These are phyloP conservation scores for Cephus sareptanus DNA, from an alignment of 2,888 invertebrate species.

Conservation along the genomic window DNA sequence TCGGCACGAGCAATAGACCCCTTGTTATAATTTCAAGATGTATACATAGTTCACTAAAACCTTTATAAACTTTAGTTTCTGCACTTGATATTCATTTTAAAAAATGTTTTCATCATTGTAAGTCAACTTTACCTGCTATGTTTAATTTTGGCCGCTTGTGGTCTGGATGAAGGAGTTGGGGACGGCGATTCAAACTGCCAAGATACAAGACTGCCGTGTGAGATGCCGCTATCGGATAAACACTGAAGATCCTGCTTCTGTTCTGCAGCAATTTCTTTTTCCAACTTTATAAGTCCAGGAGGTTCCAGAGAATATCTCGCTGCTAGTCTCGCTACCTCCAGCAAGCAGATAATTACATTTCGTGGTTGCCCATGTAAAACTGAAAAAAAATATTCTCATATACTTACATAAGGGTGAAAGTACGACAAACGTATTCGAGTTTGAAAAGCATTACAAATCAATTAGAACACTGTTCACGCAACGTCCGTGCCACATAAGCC, in stretches of 20 bases:
- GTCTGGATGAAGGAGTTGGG: conserved; percentile 62
- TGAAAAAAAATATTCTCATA: conserved; percentile 50
- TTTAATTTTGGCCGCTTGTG: conserved; percentile 67
- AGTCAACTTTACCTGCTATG: conserved; percentile 67
- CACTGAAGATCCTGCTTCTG: conserved; percentile 74
- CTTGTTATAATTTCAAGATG: background rate
- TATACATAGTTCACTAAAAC: background rate
- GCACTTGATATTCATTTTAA: background rate
- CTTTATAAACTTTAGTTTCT: background rate
- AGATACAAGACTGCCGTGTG: conserved; percentile 70
- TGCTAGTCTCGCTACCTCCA: conserved; percentile 87
- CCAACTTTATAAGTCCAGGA: conserved; percentile 83
- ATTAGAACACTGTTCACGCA: no score
- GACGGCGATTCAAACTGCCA: conserved; percentile 76
- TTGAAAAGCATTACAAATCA: no score
- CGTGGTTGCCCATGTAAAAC: conserved; percentile 87
- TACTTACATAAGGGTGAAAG: no score
- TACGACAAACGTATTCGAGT: no score
- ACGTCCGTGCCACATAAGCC: no score
- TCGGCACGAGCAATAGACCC: no score
- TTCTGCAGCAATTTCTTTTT: conserved; percentile 87
- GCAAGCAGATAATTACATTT: conserved; percentile 84
- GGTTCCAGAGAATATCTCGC: conserved; percentile 83
- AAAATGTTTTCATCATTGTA: background rate
- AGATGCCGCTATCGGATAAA: conserved; percentile 72